Evolutionary conservation across 2,113 vertebrate genomes (phyloP).

Genomic region (Microcebus jonahi): DNA sequence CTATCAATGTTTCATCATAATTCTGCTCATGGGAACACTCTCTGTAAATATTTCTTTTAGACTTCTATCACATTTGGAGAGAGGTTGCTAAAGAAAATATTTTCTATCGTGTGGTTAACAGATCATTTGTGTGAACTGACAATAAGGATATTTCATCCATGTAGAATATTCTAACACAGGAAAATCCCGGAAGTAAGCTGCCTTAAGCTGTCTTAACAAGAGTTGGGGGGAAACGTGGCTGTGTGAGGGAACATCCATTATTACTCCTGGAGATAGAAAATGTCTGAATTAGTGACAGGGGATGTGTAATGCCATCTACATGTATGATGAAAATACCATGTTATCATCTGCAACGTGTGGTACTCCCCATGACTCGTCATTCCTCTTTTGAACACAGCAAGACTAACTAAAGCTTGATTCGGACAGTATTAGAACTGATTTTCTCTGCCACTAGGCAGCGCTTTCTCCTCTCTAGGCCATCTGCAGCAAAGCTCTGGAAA

Average conservation of each 20-base stretch:
- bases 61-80: conserved; percentile 25
- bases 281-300: not conserved
- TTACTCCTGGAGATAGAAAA: not conserved
- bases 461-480: not conserved
- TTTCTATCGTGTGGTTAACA: not conserved
- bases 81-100: not conserved
- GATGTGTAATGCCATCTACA: not conserved
- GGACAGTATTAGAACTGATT: not conserved
- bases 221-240: not conserved
- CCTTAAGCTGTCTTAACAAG: not conserved
- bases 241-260: not conserved
- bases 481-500: not conserved
- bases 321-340: not conserved
- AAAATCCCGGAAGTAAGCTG: not conserved
- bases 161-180: not conserved
- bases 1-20: not conserved
- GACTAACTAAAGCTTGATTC: not conserved
- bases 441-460: not conserved
- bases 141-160: not conserved
- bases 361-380: not conserved
- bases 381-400: not conserved
- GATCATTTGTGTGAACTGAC: not conserved
- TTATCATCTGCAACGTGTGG: not conserved
- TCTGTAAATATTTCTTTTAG: conserved; percentile 31
- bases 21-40: not conserved